phyloP scores from a whole-genome alignment of 2,797 vertebrate species.

The Limosa lapponica region DNA sequence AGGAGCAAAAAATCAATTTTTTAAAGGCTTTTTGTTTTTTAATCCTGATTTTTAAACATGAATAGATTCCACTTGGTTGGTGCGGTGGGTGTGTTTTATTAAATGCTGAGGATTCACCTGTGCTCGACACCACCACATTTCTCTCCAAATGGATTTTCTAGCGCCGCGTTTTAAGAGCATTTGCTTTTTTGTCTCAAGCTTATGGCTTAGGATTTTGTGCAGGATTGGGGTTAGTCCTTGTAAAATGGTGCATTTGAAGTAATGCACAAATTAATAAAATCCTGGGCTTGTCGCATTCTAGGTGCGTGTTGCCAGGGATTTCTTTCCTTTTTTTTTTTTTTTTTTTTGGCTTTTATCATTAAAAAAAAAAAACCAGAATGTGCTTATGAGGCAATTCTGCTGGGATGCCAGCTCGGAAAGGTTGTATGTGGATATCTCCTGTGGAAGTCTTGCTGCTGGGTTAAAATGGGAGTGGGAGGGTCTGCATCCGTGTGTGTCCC shows the following conservation, averaged over 20 bases:
- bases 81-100: not conserved
- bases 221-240: conserved; percentile 58
- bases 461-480: not conserved
- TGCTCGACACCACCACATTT: not conserved
- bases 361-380: conserved; percentile 26
- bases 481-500: no score
- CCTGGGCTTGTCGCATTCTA: not conserved
- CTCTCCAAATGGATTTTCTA: conserved; percentile 36
- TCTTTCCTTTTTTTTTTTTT: not conserved
- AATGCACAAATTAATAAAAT: conserved; percentile 51
- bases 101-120: conserved; percentile 42
- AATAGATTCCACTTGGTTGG: not conserved
- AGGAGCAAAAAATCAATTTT: not conserved
- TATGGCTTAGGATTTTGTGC: conserved; percentile 50
- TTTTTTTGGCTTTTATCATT: not conserved
- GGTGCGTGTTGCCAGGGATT: not conserved
- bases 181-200: conserved; percentile 64
- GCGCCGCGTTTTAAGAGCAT: not conserved
- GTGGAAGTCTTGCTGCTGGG: not conserved
- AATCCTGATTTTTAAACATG: conserved; percentile 1
- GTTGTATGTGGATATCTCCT: fast-evolving
- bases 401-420: not conserved
- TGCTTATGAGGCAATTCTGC: conserved; percentile 5
- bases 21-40: not conserved
- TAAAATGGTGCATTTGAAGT: conserved; percentile 34